Evolutionary conservation across 2,113 vertebrate genomes (phyloP), one percentile per base, ranked within the genome.

Genomic region (Puma concolor): DNA sequence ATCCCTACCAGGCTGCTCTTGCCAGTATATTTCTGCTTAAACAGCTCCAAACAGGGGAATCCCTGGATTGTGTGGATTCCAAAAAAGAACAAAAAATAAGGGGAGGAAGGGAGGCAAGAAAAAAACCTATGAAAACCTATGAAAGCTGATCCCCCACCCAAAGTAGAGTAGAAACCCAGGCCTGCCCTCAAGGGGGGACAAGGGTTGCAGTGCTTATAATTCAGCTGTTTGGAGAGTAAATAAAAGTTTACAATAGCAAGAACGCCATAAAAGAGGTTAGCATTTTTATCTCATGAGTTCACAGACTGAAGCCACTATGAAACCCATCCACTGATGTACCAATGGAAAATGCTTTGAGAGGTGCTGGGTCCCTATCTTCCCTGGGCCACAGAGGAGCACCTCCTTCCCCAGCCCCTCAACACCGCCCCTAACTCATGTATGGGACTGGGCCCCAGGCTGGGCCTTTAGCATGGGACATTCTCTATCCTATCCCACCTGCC

Each of bases 21-120:
- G 60, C 54, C 71, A 79, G 83, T 23, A 29, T 63, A 52, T 83
- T 92, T 88, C 88, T 96, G 91, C 90, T 83, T 60, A 84, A 94
- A 83, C 33, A 89, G 84, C 81, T 95, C 41, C 88, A 76, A 36
- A 41, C 16, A 83, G 76, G 74, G 95, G 80, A 97, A 72, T 96
- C 94, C 92, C 79, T 54, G 80, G 60, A 57, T 71, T 38, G 41
- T 38, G 41, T 16, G 36, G 36, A 88, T 85, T 94, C 95, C 44
- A 88, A 77, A 97, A 93, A 87, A 36, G 88, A 66, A 33, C 60
- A 27, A 81, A 79, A 50, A 67, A n/a, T 36, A 9, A 9, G 1
- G 25, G 15, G 13, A 63, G 13, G 72, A 17, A 9, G 79, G 44
- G 54, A 86, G 38, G 0, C 71, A 93, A 91, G 64, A 36, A 29